These are phyloP conservation scores for Tragulus kanchil DNA, from an alignment of 2,113 vertebrate genomes.

Conservation along the genomic window DNA sequence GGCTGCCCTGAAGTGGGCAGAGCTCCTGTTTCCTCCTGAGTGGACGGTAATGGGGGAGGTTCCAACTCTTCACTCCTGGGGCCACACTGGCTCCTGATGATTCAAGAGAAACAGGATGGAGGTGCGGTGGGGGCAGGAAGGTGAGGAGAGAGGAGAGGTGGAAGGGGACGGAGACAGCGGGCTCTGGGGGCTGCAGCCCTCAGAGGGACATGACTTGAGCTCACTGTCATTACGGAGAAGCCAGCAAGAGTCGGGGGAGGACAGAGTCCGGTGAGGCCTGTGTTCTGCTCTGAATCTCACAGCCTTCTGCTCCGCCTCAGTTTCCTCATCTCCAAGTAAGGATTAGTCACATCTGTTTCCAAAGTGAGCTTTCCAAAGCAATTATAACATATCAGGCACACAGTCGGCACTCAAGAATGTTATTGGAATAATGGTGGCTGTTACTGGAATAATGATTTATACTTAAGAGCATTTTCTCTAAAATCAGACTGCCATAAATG, in stretches of 20 bases:
- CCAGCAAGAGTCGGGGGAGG: neutral
- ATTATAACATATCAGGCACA: neutral
- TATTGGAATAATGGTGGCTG: neutral
- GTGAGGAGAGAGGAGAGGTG: neutral
- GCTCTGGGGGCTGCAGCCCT: neutral
- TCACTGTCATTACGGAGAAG: neutral
- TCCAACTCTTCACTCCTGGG: neutral
- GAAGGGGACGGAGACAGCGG: too few relatives aligned
- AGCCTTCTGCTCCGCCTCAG: neutral
- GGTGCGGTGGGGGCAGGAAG: neutral
- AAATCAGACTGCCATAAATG: neutral
- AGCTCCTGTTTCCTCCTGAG: neutral
- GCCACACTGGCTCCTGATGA: neutral
- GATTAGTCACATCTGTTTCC: neutral
- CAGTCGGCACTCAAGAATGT: neutral
- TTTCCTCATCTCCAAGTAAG: neutral
- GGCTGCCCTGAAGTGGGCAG: too few relatives aligned
- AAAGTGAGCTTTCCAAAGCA: neutral
- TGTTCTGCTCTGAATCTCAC: fast-evolving
- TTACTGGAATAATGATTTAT: neutral
- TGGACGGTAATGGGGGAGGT: too few relatives aligned
- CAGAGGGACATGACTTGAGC: fast-evolving
- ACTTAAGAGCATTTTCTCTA: neutral
- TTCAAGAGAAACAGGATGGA: fast-evolving
- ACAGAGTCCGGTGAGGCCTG: neutral